A percentile compares a stretch with the other conserved stretches of the same genome.
Evolutionary conservation across 2,797 vertebrate species (phyloP).

Genomic region (Cephalopachus bancanus): DNA sequence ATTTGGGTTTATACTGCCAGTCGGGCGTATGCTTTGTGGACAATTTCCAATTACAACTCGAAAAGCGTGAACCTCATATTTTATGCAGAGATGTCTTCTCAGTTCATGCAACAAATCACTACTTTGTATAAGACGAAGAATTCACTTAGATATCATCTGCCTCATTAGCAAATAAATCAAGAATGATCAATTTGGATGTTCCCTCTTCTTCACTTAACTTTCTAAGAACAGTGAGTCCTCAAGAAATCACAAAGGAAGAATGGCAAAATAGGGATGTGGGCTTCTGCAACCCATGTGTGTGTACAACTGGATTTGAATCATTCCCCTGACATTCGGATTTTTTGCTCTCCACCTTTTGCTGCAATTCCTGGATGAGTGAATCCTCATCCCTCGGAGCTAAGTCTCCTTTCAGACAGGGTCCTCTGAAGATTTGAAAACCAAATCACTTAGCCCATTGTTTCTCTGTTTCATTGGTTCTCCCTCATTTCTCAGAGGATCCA

Average conservation of each 20-base stretch:
- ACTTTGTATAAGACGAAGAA: background rate
- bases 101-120: background rate
- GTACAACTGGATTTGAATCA: rapidly evolving
- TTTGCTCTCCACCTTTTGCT: background rate
- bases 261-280: rapidly evolving
- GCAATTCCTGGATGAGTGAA: background rate
- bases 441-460: rapidly evolving
- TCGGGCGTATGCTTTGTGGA: background rate
- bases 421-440: background rate
- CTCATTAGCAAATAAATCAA: background rate
- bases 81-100: background rate
- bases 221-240: background rate
- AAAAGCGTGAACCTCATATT: background rate
- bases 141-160: background rate
- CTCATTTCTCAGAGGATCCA: background rate
- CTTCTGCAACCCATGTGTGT: no score
- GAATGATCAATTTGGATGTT: background rate
- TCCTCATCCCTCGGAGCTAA: background rate
- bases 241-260: background rate
- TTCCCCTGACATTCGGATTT: background rate
- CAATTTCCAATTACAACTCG: background rate
- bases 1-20: background rate
- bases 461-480: rapidly evolving
- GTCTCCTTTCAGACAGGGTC: background rate
- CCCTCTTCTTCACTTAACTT: background rate